Conservation (phyloP, 2,113 vertebrate species). For the Myiozetetes cayanensis region DNA sequence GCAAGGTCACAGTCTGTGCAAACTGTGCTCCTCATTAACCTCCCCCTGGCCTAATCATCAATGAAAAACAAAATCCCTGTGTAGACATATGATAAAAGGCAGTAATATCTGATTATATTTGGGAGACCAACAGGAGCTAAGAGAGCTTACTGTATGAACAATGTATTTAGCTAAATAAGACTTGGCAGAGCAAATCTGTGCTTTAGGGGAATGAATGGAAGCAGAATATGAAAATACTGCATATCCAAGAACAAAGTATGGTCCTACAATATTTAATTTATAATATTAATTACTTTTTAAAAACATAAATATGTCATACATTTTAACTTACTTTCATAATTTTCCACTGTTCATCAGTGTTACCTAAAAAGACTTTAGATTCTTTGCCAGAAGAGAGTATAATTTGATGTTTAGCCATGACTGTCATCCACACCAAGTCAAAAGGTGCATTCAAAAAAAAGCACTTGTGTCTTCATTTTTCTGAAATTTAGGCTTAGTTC, state of each 20-base stretch:
- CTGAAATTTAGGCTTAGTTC: not conserved
- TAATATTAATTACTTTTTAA: not conserved
- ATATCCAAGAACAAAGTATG: not conserved
- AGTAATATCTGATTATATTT: not conserved
- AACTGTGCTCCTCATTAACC: conserved; percentile 40
- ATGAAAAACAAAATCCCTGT: conserved; percentile 19
- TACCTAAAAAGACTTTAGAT: not conserved
- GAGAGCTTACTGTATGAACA: not conserved
- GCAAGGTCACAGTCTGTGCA: conserved; percentile 49
- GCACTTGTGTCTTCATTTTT: not conserved
- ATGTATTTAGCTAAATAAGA: not conserved
- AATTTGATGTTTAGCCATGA: not conserved
- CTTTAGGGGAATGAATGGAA: not conserved
- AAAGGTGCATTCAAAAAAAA: not conserved
- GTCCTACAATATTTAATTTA: not conserved
- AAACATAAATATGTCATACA: not conserved
- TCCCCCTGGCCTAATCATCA: conserved; percentile 15
- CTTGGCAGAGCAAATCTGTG: not conserved
- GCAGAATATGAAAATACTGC: not conserved
- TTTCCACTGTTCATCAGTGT: not conserved
- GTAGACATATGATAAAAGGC: not conserved
- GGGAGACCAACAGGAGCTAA: not conserved
- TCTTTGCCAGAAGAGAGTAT: not conserved
- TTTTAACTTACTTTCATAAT: not conserved
- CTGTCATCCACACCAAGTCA: not conserved